phyloP scores from a whole-genome alignment of 2,113 vertebrate species.

The Tetrao urogallus region DNA sequence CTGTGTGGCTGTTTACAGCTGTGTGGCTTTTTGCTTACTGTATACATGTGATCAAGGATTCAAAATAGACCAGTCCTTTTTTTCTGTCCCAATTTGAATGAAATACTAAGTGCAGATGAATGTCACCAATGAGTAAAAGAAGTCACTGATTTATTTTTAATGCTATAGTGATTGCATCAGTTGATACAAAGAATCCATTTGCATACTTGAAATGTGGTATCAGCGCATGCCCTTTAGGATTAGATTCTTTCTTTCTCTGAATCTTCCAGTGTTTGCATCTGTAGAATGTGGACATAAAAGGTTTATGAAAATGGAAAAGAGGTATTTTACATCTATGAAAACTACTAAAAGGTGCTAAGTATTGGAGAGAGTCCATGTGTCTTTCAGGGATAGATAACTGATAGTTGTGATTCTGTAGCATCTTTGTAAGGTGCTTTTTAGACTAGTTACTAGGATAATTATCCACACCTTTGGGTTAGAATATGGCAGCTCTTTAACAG shows the following conservation, averaged over 20 bases:
- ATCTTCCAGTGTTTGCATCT: not conserved
- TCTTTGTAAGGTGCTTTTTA: not conserved
- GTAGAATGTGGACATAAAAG: not conserved
- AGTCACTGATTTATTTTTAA: slow-evolving; percentile 6
- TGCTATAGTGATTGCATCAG: not conserved
- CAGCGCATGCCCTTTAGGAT: not conserved
- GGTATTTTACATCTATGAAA: not conserved
- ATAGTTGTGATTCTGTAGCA: not conserved
- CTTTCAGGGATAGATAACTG: not conserved
- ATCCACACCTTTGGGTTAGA: not conserved
- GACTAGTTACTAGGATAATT: not conserved
- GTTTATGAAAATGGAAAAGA: not conserved
- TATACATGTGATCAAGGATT: not conserved
- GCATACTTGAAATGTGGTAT: not conserved
- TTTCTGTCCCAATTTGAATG: not conserved
- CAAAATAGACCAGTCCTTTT: not conserved
- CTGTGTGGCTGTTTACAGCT: not conserved
- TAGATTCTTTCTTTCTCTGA: not conserved
- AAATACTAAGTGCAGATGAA: not conserved
- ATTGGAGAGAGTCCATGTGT: not conserved
- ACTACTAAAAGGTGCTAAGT: not conserved
- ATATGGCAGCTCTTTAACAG: not conserved
- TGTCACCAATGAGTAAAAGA: not conserved
- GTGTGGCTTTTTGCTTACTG: not conserved
- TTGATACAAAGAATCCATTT: not conserved